phyloP scores from a whole-genome alignment of 1,140 invertebrate species.

The Protaetia brevitarsis region DNA sequence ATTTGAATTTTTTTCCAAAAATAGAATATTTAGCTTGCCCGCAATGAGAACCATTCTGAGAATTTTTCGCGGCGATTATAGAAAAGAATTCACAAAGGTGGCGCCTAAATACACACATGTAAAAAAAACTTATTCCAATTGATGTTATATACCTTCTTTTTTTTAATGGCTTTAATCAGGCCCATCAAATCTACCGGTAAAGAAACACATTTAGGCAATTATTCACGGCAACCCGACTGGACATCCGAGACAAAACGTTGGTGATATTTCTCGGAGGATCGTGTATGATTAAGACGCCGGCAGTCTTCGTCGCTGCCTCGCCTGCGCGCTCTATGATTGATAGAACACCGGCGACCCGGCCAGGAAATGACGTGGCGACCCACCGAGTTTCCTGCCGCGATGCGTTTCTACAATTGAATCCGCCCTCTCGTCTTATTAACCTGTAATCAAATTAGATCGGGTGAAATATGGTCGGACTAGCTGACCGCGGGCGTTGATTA shows the following conservation, averaged over 20 bases:
- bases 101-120: neutral
- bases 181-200: neutral
- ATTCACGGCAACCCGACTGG: neutral
- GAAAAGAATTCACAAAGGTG: neutral
- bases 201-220: neutral
- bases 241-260: neutral
- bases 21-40: too few relatives aligned
- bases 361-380: constrained; percentile 17
- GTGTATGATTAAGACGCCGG: neutral
- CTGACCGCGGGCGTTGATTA: constrained; percentile 12
- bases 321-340: constrained; percentile 5
- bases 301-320: neutral
- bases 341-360: neutral
- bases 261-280: neutral
- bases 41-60: neutral
- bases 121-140: neutral
- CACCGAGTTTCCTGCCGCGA: neutral
- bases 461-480: constrained; percentile 1
- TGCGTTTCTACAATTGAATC: constrained; percentile 7
- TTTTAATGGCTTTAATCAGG: too few relatives aligned
- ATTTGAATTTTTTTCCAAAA: too few relatives aligned
- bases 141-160: too few relatives aligned
- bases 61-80: neutral
- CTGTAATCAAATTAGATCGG: constrained; percentile 15
- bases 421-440: neutral